These are phyloP conservation scores for Sciurus niger DNA, from an alignment of 2,113 vertebrate genomes.

Conservation along the genomic window DNA sequence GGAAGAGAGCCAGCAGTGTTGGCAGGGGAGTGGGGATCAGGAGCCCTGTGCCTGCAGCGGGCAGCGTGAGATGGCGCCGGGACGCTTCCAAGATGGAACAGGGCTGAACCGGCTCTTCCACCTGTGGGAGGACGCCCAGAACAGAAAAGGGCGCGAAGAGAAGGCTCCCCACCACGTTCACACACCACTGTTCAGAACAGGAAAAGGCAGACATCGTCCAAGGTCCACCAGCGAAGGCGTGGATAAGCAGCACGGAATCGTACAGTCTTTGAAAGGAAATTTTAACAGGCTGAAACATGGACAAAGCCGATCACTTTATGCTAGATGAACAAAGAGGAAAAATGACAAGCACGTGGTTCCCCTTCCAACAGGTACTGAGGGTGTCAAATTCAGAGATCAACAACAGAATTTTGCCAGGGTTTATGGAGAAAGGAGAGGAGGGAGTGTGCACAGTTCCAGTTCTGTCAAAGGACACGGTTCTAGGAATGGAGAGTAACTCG, in stretches of 20 bases:
- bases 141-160: no score
- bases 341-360: neutral
- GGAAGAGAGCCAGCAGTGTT: neutral
- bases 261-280: neutral
- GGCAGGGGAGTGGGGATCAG: no score
- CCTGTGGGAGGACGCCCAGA: no score
- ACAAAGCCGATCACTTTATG: neutral
- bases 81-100: no score
- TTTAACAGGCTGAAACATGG: neutral
- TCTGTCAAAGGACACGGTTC: neutral
- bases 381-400: neutral
- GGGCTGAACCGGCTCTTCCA: neutral
- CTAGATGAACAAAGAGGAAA: neutral
- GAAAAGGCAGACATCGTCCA: neutral
- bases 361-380: neutral
- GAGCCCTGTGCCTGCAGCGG: no score
- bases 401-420: no score
- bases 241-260: no score
- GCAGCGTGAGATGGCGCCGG: no score
- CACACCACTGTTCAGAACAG: accelerated
- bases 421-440: accelerated
- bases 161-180: no score
- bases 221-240: neutral
- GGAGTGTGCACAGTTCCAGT: accelerated
- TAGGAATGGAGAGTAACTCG: accelerated